Evolutionary conservation across 1,140 invertebrate genomes (phyloP).

Genomic region (Epicauta chinensis): DNA sequence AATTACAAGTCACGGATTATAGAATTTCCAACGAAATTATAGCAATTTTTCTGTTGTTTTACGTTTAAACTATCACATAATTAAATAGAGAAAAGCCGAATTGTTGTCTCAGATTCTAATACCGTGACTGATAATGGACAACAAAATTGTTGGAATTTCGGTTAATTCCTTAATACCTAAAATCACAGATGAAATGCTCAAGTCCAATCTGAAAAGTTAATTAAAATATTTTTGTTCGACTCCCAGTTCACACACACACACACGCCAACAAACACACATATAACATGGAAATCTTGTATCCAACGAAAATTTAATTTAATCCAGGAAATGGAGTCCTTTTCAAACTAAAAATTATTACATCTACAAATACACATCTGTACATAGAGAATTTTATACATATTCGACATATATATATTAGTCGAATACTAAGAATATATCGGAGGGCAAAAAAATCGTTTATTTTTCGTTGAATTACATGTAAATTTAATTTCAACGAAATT

Average conservation of each 20-base stretch:
- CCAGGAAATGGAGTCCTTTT: conserved; percentile 21
- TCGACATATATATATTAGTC: too few relatives aligned
- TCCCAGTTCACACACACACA: conserved; percentile 9
- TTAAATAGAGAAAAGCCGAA: too few relatives aligned
- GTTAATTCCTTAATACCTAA: conserved; percentile 3
- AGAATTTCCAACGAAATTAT: conserved; percentile 1
- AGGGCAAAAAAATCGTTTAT: too few relatives aligned
- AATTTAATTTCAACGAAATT: conserved; percentile 25
- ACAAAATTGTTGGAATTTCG: conserved; percentile 6
- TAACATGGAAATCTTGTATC: conserved; percentile 17
- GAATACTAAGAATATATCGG: too few relatives aligned
- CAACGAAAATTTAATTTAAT: conserved; percentile 18
- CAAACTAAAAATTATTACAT: conserved; percentile 5
- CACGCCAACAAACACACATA: too few relatives aligned
- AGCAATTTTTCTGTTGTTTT: not conserved
- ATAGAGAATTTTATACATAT: too few relatives aligned
- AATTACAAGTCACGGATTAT: conserved; percentile 14
- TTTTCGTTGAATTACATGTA: conserved; percentile 18
- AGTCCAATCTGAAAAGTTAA: conserved; percentile 15
- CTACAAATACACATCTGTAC: too few relatives aligned
- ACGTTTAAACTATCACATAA: too few relatives aligned
- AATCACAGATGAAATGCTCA: not conserved
- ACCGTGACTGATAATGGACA: conserved; percentile 9
- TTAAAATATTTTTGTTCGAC: conserved; percentile 17
- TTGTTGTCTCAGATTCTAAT: not conserved